phyloP scores from a whole-genome alignment of 2,888 invertebrate genomes.

The Aplocera efformata region DNA sequence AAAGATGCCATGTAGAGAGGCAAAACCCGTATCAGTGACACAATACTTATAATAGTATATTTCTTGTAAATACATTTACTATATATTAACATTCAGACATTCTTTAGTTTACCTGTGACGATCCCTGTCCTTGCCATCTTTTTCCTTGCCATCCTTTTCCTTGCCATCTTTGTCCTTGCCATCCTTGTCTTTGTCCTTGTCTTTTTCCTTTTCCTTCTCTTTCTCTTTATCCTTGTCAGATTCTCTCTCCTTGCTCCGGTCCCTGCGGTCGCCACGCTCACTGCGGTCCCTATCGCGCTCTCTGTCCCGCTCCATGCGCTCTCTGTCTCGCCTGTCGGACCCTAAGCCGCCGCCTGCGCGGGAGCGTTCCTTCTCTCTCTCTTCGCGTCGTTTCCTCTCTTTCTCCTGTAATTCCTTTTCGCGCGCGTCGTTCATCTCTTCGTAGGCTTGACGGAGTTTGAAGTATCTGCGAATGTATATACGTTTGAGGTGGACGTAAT shows the following conservation, averaged over 20 bases:
- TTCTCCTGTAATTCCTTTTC: conserved; percentile 83
- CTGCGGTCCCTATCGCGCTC: conserved; percentile 57
- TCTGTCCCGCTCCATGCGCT: conserved; percentile 67
- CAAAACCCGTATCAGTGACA: no score
- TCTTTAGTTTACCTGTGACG: no score
- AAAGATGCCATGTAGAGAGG: no score
- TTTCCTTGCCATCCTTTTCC: no score
- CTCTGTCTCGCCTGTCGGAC: conserved; percentile 64
- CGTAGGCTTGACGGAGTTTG: conserved; percentile 84
- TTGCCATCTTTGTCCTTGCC: conserved; percentile 11
- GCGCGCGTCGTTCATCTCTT: conserved; percentile 82
- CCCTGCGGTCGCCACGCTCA: conserved; percentile 29
- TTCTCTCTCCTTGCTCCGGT: conserved; percentile 30
- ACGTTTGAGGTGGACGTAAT: background rate
- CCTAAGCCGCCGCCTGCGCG: conserved; percentile 64
- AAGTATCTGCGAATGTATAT: conserved; percentile 73
- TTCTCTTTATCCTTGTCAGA: conserved; percentile 20
- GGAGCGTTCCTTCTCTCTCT: conserved; percentile 61
- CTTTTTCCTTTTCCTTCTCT: conserved; percentile 19
- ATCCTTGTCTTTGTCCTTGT: conserved; percentile 16
- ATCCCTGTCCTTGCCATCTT: no score
- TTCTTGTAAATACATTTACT: no score
- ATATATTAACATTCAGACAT: no score
- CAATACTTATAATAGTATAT: no score
- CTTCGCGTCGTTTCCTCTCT: conserved; percentile 66